Percentiles rank a stretch among this genome's conserved stretches.
Evolutionary conservation across 2,113 vertebrate species (phyloP).

Genomic region (Leucoraja erinaceus): DNA sequence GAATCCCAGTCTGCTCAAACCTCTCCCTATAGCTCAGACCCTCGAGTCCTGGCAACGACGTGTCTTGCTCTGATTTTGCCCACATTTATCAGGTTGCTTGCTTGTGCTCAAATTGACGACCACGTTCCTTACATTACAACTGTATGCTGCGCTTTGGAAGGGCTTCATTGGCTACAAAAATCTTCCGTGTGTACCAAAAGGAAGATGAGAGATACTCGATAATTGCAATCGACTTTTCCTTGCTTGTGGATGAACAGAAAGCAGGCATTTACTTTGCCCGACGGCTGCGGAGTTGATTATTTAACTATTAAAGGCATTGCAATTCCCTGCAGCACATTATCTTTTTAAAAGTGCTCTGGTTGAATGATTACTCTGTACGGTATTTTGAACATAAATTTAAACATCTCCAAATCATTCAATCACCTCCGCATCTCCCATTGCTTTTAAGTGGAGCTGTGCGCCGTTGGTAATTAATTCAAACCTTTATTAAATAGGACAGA

Average conservation of each 20-base stretch:
- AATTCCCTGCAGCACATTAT: background rate
- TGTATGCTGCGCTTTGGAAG: no score
- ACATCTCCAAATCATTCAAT: background rate
- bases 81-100: no score
- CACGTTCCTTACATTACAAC: no score
- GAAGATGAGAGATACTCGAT: no score
- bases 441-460: background rate
- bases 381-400: no score
- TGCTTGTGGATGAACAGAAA: background rate
- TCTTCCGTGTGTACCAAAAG: no score
- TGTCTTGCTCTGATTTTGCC: no score
- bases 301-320: background rate
- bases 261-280: background rate
- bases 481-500: background rate
- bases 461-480: background rate
- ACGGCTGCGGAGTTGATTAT: background rate
- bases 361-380: background rate
- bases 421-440: background rate
- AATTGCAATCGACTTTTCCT: background rate
- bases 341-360: background rate
- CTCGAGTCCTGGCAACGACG: no score
- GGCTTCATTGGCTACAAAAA: no score
- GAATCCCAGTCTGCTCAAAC: no score
- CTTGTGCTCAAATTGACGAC: no score
- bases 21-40: no score